Conservation (phyloP, 1,140 invertebrate genomes). For the Drepana arcuata region DNA sequence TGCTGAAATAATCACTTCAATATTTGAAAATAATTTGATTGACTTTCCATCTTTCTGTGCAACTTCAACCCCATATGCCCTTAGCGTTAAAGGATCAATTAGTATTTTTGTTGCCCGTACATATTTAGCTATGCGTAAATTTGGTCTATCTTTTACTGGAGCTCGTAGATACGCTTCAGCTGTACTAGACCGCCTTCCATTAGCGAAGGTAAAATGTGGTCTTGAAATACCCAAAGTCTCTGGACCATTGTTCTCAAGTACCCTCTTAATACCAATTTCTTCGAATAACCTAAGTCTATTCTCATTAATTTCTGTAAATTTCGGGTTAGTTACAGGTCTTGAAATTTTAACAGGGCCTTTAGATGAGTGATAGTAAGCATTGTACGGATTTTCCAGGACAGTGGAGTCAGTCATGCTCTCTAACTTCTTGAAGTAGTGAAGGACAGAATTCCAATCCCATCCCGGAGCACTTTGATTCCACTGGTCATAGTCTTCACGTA, state of each 20-base stretch:
- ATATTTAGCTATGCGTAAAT: conserved; percentile 63
- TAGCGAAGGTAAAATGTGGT: conserved; percentile 73
- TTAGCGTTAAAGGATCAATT: conserved; percentile 77
- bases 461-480: conserved; percentile 76
- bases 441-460: conserved; percentile 84
- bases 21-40: conserved; percentile 52
- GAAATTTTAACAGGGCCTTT: conserved; percentile 42
- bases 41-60: conserved; percentile 53
- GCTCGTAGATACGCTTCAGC: conserved; percentile 75
- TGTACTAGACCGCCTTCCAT: conserved; percentile 76
- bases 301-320: conserved; percentile 28
- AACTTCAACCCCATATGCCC: conserved; percentile 76
- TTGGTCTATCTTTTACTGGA: conserved; percentile 62
- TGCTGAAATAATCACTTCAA: conserved; percentile 78
- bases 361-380: conserved; percentile 36
- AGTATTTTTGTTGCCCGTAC: conserved; percentile 68
- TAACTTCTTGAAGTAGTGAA: conserved; percentile 52
- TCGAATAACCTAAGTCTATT: conserved; percentile 31
- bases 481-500: conserved; percentile 81
- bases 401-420: conserved; percentile 44
- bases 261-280: conserved; percentile 42
- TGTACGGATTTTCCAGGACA: conserved; percentile 28
- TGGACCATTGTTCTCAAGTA: conserved; percentile 45
- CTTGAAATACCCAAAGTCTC: conserved; percentile 31
- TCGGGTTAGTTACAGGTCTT: conserved; percentile 26